These are phyloP conservation scores for Natrix natrix DNA, from an alignment of 2,797 vertebrate genomes.

Conservation along the genomic window DNA sequence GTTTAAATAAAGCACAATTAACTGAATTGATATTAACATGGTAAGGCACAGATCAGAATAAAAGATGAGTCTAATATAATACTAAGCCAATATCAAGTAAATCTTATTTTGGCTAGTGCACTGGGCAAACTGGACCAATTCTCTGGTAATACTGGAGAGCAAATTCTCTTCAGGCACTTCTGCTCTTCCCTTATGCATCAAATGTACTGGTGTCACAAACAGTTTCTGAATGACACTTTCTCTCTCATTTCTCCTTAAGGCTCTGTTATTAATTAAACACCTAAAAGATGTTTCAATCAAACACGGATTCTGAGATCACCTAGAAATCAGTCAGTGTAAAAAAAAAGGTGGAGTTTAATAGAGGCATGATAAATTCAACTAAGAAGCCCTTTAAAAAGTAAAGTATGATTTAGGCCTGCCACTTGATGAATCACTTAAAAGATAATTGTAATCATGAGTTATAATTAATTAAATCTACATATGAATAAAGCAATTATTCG, in stretches of 20 bases:
- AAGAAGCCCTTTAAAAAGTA: background rate
- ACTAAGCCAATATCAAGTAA: background rate
- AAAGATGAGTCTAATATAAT: background rate
- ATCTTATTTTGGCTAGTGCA: background rate
- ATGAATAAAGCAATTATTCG: background rate
- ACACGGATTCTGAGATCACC: background rate
- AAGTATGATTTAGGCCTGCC: background rate
- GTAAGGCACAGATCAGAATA: background rate
- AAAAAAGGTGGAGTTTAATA: background rate
- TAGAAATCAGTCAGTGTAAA: background rate
- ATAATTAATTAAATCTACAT: conserved; percentile 1
- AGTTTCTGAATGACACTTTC: background rate
- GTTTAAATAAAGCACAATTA: background rate
- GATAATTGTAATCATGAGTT: background rate
- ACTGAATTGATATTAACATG: background rate
- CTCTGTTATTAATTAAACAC: background rate
- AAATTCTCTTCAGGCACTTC: background rate
- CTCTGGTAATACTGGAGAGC: background rate
- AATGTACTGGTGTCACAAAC: background rate
- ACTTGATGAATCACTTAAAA: background rate
- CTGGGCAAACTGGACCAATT: background rate
- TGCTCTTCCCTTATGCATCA: background rate
- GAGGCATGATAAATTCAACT: background rate
- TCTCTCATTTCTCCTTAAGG: background rate
- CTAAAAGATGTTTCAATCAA: background rate